Base-by-base conservation (phyloP, 64 coral and sea anemone genomes). In the Hydrozoanthus tunicans region DNA sequence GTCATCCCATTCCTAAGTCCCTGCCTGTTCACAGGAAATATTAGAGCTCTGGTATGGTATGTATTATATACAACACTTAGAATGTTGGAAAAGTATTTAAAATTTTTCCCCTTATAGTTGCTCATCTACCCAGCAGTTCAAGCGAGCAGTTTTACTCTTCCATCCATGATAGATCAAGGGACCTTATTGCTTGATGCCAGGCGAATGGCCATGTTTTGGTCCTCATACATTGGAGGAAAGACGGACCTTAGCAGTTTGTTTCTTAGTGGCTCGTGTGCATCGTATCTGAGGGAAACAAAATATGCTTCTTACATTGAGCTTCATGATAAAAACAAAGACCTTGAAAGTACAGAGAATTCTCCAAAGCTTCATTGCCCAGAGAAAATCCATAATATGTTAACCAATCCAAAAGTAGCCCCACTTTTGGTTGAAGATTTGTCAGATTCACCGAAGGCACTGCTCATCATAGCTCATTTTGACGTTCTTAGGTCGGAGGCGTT, bases 201-300 rank as follows among this genome's bases (percentile, higher is more conserved):
- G 55, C 53, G 25, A 27, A 20, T 63, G 14, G 89, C 93, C 26
- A 6, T 3, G 0, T 94, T 9, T 32, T 94, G 93, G 93, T 94
- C 93, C 10, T 86, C 85, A 12, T 94, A 94, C 80, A 75, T 94
- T 11, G 80, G 64, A 61, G 93, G 93, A 64, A 86, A 73, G 71
- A 13, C 73, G 11, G 62, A 94, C 58, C 56, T 86, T 27, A 59
- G 26, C 4, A 64, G 82, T 3, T 61, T 90, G 20, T 94, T 94
- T 86, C 74, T 94, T 14, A 51, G 26, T 12, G 77, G 66, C 52
- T 91, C 74, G 79, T 90, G 86, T 62, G 89, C 89, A 12, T 43
- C 55, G 74, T 81, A 94, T 86, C 89, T 94, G 73, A 81, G 53
- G 53, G 91, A 94, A 73, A 94, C 89, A 11, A 94, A 91, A 77